Base-by-base conservation (phyloP, 2,797 vertebrate genomes). In the Acrossocheilus wenchowensis region DNA sequence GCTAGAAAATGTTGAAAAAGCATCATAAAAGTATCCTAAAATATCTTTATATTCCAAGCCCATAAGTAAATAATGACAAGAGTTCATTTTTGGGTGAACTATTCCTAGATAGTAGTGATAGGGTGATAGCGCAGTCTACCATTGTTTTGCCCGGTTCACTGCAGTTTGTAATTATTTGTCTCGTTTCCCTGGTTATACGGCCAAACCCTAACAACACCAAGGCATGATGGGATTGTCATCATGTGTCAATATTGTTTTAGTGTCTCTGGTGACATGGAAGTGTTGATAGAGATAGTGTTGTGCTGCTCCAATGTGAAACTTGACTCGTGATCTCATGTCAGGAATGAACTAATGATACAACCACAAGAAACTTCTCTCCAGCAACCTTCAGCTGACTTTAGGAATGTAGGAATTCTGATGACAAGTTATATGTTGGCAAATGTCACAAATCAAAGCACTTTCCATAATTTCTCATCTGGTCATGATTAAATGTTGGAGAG, bases 111-210 rank as follows among this genome's bases (percentile, higher is more conserved):
- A 30, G 26, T 10, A 43, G 45, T 50, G 19, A 54, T 57, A 11
- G 30, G 87, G 43, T 45, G 83, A 36, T 88, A 60, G 9, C 8
- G 2, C 9, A 7, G 30, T 83, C 87, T 90, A 26, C 62, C 86
- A 77, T 86, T 86, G 60, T 82, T 86, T 87, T 89, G 80, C 75
- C 88, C 54, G 82, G 52, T 45, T 41, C n/a, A 36, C 69, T 90
- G 78, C 82, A 80, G 0, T 90, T 89, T 84, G 81, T 86, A 14
- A 66, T 86, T 85, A 75, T 88, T 85, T 89, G 48, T 57, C 60
- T 66, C 1, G 52, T 88, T 89, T 52, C 84, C 83, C 77, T 41
- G 52, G 68, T 68, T 68, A 71, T 84, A 45, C 79, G 26, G 39
- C 66, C 68, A 62, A 82, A 83, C 78, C 79, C 68, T 41, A 50